Conservation (phyloP, 2,113 vertebrate species). For the Oceanites oceanicus region DNA sequence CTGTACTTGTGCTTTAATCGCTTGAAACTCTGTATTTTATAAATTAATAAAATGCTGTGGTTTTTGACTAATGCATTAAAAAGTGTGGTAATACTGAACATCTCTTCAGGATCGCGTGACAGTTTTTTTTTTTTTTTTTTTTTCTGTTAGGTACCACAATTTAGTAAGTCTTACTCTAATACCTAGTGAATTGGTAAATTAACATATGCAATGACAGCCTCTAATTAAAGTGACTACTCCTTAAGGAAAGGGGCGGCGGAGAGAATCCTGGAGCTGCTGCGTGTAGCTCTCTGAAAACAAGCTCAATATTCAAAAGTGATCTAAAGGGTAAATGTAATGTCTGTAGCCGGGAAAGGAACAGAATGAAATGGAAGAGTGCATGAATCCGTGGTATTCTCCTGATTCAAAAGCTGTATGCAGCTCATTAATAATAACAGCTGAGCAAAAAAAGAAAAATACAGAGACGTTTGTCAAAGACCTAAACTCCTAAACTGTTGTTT, state of each 20-base stretch:
- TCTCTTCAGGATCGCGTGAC: not conserved
- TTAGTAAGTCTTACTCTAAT: not conserved
- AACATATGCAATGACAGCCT: not conserved
- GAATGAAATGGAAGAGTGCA: not conserved
- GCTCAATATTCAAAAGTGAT: not conserved
- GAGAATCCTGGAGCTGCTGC: not conserved
- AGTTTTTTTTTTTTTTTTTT: not conserved
- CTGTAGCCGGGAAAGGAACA: not conserved
- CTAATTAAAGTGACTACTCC: not conserved
- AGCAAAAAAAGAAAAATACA: not conserved
- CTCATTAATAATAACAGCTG: not conserved
- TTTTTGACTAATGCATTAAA: not conserved
- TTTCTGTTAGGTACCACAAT: not conserved
- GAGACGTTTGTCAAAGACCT: not conserved
- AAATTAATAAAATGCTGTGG: not conserved
- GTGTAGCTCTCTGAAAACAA: not conserved
- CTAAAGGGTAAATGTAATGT: not conserved
- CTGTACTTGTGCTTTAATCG: rapidly evolving
- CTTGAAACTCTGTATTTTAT: not conserved
- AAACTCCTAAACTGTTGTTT: rapidly evolving
- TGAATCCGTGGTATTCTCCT: not conserved
- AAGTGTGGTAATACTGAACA: not conserved
- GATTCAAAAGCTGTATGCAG: not conserved
- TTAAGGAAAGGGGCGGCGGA: not conserved
- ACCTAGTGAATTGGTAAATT: not conserved